Evolutionary conservation across 2,797 vertebrate genomes (phyloP), one percentile per base, ranked within the genome.

Genomic region (Gymnodraco acuticeps): DNA sequence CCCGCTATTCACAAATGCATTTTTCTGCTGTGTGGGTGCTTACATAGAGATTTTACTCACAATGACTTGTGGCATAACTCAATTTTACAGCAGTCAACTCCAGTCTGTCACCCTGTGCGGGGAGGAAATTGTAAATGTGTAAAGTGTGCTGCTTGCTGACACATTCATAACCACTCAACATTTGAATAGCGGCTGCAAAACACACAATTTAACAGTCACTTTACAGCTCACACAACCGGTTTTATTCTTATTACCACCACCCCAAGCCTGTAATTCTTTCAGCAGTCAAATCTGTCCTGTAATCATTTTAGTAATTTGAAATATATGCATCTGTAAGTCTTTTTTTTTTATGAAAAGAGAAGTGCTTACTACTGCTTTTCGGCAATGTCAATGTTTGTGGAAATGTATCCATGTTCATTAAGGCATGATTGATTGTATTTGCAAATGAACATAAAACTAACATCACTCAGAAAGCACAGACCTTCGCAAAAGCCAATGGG

Each of bases 41-140:
- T 88, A 81, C 88, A 84, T 65, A 63, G 64, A 82, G 78, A 80
- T 89, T 92, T 90, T 81, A 72, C 73, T 75, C 80, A 86, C 82
- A 90, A 77, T 77, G 81, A 84, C 75, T 75, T 60, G 75, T 87
- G 75, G 74, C 80, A 85, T 91, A 85, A 86, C 87, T 89, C 87
- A 64, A 72, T 93, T 92, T 91, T 87, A 87, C 73, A 79, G 88
- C 86, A 78, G 83, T 91, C 87, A 84, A 80, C 73, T 76, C 62
- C 70, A 53, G 84, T 80, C 84, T 85, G 84, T 90, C 89, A 82
- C 86, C 76, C 71, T 65, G 50, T 46, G 77, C 72, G 71, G 79
- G 27, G 83, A 70, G 80, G 82, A 75, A 87, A 84, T 71, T 78
- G 81, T 81, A 82, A 87, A 82, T 85, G 78, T 85, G 80, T 85